These are phyloP conservation scores for cat (Felis catus) DNA, from an alignment of 2,113 vertebrate species.

Conservation along the genomic window DNA sequence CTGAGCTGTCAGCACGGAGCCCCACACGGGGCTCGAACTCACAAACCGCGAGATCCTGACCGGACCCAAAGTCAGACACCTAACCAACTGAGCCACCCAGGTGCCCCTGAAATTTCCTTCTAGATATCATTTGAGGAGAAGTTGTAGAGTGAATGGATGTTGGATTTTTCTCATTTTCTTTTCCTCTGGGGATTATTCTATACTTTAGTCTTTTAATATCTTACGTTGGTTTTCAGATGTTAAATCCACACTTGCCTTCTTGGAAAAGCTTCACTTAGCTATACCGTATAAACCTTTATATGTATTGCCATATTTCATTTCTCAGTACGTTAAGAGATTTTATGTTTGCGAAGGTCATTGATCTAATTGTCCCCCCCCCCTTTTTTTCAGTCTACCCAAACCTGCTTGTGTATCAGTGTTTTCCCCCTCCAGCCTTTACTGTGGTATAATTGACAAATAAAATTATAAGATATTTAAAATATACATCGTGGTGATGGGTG, in stretches of 20 bases:
- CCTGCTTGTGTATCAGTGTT: not conserved
- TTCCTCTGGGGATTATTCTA: not conserved
- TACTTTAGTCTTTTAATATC: not conserved
- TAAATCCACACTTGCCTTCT: not conserved
- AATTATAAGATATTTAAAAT: not conserved
- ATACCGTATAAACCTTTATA: not conserved
- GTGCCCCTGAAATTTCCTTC: not conserved
- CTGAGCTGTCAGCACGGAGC: no score
- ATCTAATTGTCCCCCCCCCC: not conserved
- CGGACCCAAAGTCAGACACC: no score
- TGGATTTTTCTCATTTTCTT: not conserved
- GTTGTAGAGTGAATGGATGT: not conserved
- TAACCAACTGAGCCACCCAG: no score
- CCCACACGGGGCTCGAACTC: no score
- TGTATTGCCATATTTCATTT: not conserved
- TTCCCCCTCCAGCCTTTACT: not conserved
- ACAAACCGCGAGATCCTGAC: no score
- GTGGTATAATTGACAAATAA: not conserved
- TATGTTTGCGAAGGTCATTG: not conserved
- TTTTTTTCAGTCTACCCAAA: not conserved
- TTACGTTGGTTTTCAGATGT: not conserved
- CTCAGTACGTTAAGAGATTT: not conserved
- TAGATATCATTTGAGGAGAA: not conserved
- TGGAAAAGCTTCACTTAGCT: not conserved
- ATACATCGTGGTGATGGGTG: not conserved